These are phyloP conservation scores for Protonemura montana DNA, from an alignment of 2,888 invertebrate genomes.

Conservation along the genomic window DNA sequence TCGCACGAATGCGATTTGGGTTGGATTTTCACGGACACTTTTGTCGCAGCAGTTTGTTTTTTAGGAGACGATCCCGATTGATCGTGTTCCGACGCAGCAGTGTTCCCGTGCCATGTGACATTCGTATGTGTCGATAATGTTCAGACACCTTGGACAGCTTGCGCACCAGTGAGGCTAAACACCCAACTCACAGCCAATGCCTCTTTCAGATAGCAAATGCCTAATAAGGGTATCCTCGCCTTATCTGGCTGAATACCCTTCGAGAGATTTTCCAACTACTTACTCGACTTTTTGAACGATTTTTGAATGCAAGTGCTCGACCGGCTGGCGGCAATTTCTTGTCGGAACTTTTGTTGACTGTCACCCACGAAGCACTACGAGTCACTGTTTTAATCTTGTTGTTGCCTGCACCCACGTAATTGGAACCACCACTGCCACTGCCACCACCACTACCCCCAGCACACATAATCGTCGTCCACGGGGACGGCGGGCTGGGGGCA, in stretches of 20 bases:
- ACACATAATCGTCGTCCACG: slow-evolving; percentile 62
- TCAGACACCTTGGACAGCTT: not conserved
- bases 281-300: slow-evolving; percentile 39
- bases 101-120: not conserved
- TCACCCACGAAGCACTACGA: slow-evolving; percentile 38
- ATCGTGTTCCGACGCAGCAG: not conserved
- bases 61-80: no score
- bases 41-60: no score
- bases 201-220: not conserved
- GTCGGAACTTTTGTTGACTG: slow-evolving; percentile 16
- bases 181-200: not conserved
- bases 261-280: no score
- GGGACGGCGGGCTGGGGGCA: slow-evolving; percentile 61
- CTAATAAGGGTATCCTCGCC: not conserved
- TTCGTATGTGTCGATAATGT: not conserved
- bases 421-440: slow-evolving; percentile 40
- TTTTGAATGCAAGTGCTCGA: slow-evolving; percentile 25
- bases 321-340: slow-evolving; percentile 23
- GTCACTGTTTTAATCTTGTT: slow-evolving; percentile 31
- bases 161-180: not conserved
- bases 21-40: no score
- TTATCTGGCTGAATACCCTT: no score
- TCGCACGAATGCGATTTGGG: no score
- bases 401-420: slow-evolving; percentile 39
- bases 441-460: slow-evolving; percentile 50